Conservation (phyloP, 2,797 vertebrate species). For the Craterocephalus amniculus region DNA sequence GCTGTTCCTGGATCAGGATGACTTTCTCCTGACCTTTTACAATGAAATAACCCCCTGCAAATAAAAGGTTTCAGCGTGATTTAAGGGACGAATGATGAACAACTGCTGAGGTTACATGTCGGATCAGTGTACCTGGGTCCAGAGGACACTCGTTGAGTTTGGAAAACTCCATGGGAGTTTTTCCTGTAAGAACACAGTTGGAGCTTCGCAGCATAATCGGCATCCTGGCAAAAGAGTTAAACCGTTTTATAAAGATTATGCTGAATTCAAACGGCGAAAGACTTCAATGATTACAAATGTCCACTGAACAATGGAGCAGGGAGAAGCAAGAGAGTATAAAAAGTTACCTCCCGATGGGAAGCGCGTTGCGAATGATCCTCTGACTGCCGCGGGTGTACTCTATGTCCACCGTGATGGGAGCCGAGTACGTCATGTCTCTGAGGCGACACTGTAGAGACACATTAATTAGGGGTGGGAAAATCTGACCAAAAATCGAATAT, state of each 20-base stretch:
- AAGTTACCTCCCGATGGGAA: constrained; percentile 93
- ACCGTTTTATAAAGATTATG: not conserved
- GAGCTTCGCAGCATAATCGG: constrained; percentile 98
- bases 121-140: constrained; percentile 88
- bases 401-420: constrained; percentile 96
- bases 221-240: constrained; percentile 85
- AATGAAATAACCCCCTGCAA: constrained; percentile 95
- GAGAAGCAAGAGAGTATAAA: not conserved
- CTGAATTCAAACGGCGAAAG: not conserved
- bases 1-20: constrained; percentile 98
- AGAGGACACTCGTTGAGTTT: constrained; percentile 97
- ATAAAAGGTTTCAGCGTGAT: not conserved
- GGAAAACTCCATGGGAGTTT: constrained; percentile 94
- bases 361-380: constrained; percentile 96
- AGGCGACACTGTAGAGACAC: constrained; percentile 88
- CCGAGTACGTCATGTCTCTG: constrained; percentile 97
- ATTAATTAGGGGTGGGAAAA: no score
- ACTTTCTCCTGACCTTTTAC: constrained; percentile 99
- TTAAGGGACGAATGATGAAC: not conserved
- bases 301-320: not conserved
- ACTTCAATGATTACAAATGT: not conserved
- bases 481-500: no score
- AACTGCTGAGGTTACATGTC: not conserved
- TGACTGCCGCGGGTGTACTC: constrained; percentile 98
- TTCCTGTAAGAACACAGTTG: constrained; percentile 96